phyloP scores from a whole-genome alignment of 64 coral and sea anemone genomes.

The Montipora capricornis region DNA sequence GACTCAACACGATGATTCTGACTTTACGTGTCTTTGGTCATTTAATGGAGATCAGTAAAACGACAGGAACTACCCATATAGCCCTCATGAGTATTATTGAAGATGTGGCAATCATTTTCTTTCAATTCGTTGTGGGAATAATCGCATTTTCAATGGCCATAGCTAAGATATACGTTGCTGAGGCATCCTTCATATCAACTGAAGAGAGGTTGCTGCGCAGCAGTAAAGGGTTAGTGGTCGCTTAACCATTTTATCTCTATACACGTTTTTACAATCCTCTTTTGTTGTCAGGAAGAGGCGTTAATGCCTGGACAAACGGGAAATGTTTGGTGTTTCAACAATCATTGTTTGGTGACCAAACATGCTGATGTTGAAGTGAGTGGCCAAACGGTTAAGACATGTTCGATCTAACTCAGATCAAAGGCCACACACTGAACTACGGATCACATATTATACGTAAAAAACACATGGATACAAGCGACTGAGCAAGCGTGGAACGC shows the following conservation, averaged over 20 bases:
- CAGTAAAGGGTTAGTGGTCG: constrained; percentile 2
- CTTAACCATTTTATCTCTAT: background rate
- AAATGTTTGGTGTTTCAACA: no score
- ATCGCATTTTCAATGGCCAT: constrained; percentile 56
- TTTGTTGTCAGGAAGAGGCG: no score
- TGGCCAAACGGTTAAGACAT: no score
- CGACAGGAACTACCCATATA: constrained; percentile 33
- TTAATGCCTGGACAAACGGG: no score
- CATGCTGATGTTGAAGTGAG: no score
- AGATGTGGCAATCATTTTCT: constrained; percentile 37
- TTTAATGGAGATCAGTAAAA: constrained; percentile 28
- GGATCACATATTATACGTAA: no score
- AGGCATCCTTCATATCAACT: constrained; percentile 38
- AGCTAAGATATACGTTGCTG: constrained; percentile 36
- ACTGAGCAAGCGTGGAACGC: no score
- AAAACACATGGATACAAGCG: no score
- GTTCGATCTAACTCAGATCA: no score
- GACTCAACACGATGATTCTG: constrained; percentile 44
- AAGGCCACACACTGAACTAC: no score
- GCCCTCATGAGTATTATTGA: constrained; percentile 50
- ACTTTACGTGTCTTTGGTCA: constrained; percentile 54
- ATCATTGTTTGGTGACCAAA: no score
- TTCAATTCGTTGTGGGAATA: constrained; percentile 21
- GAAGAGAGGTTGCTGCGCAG: background rate
- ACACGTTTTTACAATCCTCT: no score